Evolutionary conservation across 2,113 vertebrate genomes (phyloP), one percentile per base, ranked within the genome.

Genomic region (Ancistrus triradiatus): DNA sequence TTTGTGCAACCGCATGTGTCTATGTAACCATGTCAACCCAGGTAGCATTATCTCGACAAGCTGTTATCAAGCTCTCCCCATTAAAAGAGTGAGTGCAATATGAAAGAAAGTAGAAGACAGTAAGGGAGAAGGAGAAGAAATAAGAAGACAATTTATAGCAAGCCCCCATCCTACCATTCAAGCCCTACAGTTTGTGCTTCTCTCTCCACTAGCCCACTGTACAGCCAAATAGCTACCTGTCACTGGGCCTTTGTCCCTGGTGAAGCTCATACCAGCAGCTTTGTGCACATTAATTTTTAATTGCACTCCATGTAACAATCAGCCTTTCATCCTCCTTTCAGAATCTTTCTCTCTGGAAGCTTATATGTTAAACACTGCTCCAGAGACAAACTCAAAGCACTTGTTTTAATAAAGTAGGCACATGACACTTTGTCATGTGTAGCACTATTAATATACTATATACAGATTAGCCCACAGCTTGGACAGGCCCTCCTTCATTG

Each of bases 191-290:
- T 69, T 42, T 63, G 52, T 59, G 17, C 33, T 53, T 74, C 51
- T 74, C 55, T 66, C 59, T 64, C 56, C 68, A 64, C 53, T 72
- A 47, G 72, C 68, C 59, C 68, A 74, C 74, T 72, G 72, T 79
- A 77, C 72, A 76, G 74, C 71, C 74, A 77, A 80, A 80, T 80
- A 76, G 74, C 75, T 80, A 76, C 78, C 78, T 80, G 78, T 80
- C 78, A 80, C 68, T 63, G 48, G 66, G 55, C 60, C 72, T 79
- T 77, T 79, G 77, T 79, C 77, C 74, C 63, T 49, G 25, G 33
- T 69, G 52, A 69, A 59, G 69, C 77, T 79, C 70, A 77, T 66
- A 63, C 74, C 50, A 74, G 69, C 69, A 68, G 69, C 75, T 68
- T 70, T 78, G 73, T 74, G 72, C 69, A 69, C 69, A 77, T 79